These are phyloP conservation scores for Cydia splendana DNA, from an alignment of 1,140 invertebrate genomes.

Conservation along the genomic window DNA sequence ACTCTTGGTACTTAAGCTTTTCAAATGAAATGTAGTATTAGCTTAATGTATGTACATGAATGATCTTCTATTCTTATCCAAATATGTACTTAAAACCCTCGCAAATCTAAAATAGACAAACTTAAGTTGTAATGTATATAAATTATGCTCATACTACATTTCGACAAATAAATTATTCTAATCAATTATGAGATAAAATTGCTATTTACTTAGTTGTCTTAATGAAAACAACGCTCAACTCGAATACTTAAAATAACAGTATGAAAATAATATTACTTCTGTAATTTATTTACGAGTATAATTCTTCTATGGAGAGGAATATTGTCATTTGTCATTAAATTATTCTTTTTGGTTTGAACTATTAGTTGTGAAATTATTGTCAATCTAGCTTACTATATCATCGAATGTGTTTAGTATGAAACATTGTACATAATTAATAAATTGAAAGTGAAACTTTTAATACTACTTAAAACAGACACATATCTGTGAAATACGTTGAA, in stretches of 20 bases:
- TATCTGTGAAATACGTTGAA: background rate
- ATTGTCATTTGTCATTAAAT: background rate
- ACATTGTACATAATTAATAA: background rate
- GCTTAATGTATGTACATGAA: background rate
- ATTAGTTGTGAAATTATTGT: background rate
- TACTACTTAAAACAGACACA: background rate
- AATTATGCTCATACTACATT: background rate
- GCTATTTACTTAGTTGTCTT: slow-evolving; percentile 13
- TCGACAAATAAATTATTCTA: background rate
- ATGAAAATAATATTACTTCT: slow-evolving; percentile 1
- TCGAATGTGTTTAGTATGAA: slow-evolving; percentile 14
- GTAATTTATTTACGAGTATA: background rate
- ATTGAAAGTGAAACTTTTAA: slow-evolving; percentile 19
- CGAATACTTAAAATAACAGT: background rate
- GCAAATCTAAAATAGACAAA: too few species aligned
- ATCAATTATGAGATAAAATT: slow-evolving; percentile 19
- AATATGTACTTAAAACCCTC: too few species aligned
- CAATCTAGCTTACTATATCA: background rate
- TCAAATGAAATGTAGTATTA: background rate
- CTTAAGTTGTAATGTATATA: background rate
- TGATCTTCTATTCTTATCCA: too few species aligned
- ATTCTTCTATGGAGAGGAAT: background rate
- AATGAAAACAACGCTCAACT: slow-evolving; percentile 21
- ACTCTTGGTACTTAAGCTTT: background rate
- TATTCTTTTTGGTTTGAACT: background rate